Base-by-base conservation (phyloP, 2,797 vertebrate species). In the Enteromius viviparus region DNA sequence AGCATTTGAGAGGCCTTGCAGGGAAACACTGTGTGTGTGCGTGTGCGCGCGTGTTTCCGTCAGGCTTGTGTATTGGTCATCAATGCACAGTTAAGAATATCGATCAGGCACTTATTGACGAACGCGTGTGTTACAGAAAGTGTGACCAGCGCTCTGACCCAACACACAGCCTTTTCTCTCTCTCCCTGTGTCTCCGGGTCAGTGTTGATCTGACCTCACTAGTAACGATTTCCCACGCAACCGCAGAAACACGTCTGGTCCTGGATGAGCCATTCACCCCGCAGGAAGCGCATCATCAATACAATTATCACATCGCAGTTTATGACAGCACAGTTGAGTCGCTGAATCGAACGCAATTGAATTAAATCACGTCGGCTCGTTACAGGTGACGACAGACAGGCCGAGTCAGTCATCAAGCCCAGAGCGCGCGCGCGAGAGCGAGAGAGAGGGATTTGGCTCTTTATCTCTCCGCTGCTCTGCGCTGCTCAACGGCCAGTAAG, bases 231-330 rank as follows among this genome's bases (percentile, higher is more conserved):
- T 47, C 74, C 60, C 49, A 58, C 51, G 1, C 26, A 78, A 86
- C 82, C 83, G 78, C 68, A 62, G 60, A 87, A 55, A 72, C 65
- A 78, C 70, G 69, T 15, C 26, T 82, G 80, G 87, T 91, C 92
- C 91, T 90, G 91, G 91, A 90, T 93, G 93, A 94, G 94, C 92
- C 90, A 92, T 93, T 92, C 89, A 40, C 82, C 90, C 87, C 88
- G 85, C 91, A 83, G 10, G 55, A 0, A 37, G 85, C 84, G 81
- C 79, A 80, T 83, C 80, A 78, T 86, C 85, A 89, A 86, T 87
- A 80, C 64, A 26, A 77, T 83, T 77, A 83, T 68, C 81, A 83
- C 70, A 77, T 66, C 65, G 12, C 37, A 45, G 64, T 77, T 83
- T 69, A 83, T 83, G 64, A 58, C 64, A 77, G 70, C 77, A 70